Conservation (phyloP, 2,113 vertebrate species). For the Lutjanus erythropterus region DNA sequence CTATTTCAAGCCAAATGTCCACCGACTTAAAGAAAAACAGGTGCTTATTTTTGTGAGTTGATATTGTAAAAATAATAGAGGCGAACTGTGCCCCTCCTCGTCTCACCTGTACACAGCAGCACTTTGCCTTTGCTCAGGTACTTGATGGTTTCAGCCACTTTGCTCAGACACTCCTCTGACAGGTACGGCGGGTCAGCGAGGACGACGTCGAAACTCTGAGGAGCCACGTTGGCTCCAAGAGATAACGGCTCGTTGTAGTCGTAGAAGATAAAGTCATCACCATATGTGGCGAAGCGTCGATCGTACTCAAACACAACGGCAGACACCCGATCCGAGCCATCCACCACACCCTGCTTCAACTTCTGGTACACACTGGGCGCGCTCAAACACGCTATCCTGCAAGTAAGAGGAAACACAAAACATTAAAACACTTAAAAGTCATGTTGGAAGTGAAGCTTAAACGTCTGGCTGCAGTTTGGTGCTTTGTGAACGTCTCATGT, state of each 20-base stretch:
- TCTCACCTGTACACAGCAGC: conserved; percentile 94
- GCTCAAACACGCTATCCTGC: conserved; percentile 94
- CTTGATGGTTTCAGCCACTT: conserved; percentile 90
- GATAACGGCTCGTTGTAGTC: conserved; percentile 93
- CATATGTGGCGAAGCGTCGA: conserved; percentile 90
- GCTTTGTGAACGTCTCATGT: not conserved
- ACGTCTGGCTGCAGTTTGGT: not conserved
- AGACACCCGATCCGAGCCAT: conserved; percentile 60
- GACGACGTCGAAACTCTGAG: conserved; percentile 92
- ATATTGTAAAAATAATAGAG: not conserved
- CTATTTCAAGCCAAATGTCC: too few relatives aligned
- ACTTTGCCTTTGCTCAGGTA: conserved; percentile 92
- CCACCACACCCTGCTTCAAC: conserved; percentile 85
- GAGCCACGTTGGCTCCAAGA: conserved; percentile 76
- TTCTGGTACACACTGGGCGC: conserved; percentile 95
- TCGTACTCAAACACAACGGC: conserved; percentile 91
- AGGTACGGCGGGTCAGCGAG: conserved; percentile 95
- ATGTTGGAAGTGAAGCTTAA: not conserved
- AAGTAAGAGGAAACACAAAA: not conserved
- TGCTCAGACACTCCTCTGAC: conserved; percentile 93
- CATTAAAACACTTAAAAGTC: not conserved
- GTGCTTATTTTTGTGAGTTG: not conserved
- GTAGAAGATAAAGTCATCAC: conserved; percentile 94
- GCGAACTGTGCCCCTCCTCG: not conserved
- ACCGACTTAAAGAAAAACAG: too few relatives aligned